Conservation (phyloP, 2,888 invertebrate species). For the Acanthosepion esculentum region DNA sequence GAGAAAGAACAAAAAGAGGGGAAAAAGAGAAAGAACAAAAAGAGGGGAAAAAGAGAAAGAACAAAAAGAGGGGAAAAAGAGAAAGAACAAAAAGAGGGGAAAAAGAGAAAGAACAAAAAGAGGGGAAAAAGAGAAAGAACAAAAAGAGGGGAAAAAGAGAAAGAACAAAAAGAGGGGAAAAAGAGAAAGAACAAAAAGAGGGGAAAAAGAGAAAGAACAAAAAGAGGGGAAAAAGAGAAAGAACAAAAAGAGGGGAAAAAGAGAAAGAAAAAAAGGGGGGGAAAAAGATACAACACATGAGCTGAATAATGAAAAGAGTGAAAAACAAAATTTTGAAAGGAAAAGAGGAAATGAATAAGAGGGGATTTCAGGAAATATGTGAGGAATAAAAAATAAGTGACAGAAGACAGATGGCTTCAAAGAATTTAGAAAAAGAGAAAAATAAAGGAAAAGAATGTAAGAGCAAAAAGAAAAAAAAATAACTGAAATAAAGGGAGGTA, state of each 20-base stretch:
- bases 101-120: too few relatives aligned
- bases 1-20: too few relatives aligned
- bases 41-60: too few relatives aligned
- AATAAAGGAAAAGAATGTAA: not conserved
- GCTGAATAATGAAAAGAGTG: too few relatives aligned
- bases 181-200: not conserved
- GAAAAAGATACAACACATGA: not conserved
- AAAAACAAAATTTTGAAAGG: not conserved
- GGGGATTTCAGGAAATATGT: not conserved
- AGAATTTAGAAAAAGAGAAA: not conserved
- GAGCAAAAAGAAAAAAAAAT: not conserved
- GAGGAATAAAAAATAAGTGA: not conserved
- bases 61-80: too few relatives aligned
- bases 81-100: not conserved
- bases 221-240: not conserved
- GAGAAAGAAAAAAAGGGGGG: too few relatives aligned
- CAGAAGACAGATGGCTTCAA: not conserved
- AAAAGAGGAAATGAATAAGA: not conserved
- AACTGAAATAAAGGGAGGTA: not conserved
- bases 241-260: not conserved
- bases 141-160: too few relatives aligned
- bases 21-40: not conserved
- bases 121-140: not conserved
- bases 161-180: too few relatives aligned
- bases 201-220: too few relatives aligned